These are phyloP conservation scores for Notothenia rossii DNA, from an alignment of 2,113 vertebrate species.

Conservation along the genomic window DNA sequence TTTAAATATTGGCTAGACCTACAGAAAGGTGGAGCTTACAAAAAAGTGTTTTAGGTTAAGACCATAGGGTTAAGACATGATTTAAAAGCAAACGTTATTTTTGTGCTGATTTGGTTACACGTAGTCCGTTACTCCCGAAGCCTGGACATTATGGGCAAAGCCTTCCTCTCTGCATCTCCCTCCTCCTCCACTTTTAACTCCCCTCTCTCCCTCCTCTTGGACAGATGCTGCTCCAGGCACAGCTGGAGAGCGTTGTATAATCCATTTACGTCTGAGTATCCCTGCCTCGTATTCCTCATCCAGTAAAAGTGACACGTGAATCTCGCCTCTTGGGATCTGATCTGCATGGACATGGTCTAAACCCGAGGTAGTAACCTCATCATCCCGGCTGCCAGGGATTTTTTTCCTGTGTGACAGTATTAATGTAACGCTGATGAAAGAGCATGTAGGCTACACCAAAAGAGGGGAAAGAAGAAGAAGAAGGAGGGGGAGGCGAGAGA, in stretches of 20 bases:
- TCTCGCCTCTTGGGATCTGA: conserved; percentile 48
- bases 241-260: conserved; percentile 76
- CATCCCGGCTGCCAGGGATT: conserved; percentile 37
- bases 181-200: conserved; percentile 24
- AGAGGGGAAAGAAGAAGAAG: background rate
- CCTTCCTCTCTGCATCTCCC: conserved; percentile 44
- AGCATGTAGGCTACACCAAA: conserved; percentile 19
- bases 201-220: conserved; percentile 47
- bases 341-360: conserved; percentile 56
- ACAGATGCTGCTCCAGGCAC: conserved; percentile 76
- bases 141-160: background rate
- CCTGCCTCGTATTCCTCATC: conserved; percentile 54
- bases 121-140: too few species aligned
- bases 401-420: conserved; percentile 45
- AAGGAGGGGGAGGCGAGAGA: background rate
- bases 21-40: too few species aligned
- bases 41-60: too few species aligned
- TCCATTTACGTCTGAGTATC: conserved; percentile 69
- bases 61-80: too few species aligned
- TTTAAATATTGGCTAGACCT: background rate
- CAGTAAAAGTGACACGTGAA: conserved; percentile 64
- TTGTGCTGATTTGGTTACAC: too few species aligned
- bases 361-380: conserved; percentile 58
- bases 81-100: too few species aligned
- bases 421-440: conserved; percentile 58